Base-by-base conservation (phyloP, 1,140 invertebrate species). In the Episyrphus balteatus region DNA sequence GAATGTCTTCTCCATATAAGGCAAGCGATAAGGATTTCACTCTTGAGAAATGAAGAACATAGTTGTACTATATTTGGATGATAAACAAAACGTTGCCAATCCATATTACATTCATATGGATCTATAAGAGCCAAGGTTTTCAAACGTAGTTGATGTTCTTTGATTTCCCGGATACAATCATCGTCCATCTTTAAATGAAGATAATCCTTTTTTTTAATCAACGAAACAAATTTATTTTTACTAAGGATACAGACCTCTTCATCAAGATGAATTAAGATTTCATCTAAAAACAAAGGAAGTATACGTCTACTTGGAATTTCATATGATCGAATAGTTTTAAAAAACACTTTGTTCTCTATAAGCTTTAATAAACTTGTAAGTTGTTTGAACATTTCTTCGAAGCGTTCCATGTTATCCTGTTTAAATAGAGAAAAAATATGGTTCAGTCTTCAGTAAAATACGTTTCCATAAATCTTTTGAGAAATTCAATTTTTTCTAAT, bases 41-140 rank as follows among this genome's bases (percentile, higher is more conserved):
- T 55, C 21, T 55, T 60, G 17, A 66, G 65, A 46, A 63, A 44
- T 7, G 57, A 51, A 15, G 57, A 57, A 1, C 66, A 51, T 21
- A 55, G 45, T 18, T 57, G 55, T 0, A 56, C 44, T 13, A 68
- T 46, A 51, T 66, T 66, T 19, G 52, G 53, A 41, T 68, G 52
- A 46, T 66, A 61, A 8, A 68, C 54, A 44, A 68, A 68, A 52
- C 63, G 65, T 47, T 66, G 62, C 65, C 65, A 68, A 14, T 68
- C 57, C 0, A 44, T 21, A 43, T 68, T 65, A 14, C 52, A 55
- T 39, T 67, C 66, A 17, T 65, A 63, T 7, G 62, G 66, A 61
- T 68, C 66, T 26, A 56, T 63, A 8, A 68, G 59, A n/a, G 53
- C 46, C 11, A 68, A 49, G 0, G 66, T 68, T 46, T 68, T 61